Conservation (phyloP, 2,113 vertebrate species). For the Vimba vimba region DNA sequence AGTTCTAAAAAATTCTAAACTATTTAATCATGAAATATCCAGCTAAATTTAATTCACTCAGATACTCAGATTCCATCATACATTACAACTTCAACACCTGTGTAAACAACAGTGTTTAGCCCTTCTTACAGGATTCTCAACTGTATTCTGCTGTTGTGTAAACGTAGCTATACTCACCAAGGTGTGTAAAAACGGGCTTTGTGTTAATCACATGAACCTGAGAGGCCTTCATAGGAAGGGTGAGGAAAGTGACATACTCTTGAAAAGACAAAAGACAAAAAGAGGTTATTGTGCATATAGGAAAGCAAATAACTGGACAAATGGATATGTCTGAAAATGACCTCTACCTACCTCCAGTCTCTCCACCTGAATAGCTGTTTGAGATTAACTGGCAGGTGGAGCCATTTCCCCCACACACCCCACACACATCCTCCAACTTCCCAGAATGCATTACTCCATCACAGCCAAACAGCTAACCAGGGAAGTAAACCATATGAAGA, state of each 20-base stretch:
- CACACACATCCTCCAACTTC: constrained; percentile 81
- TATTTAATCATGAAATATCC: not conserved
- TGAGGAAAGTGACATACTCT: constrained; percentile 91
- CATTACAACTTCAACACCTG: not conserved
- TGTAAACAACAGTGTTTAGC: not conserved
- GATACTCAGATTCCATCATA: not conserved
- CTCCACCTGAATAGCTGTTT: constrained; percentile 81
- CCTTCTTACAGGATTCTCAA: not conserved
- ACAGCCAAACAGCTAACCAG: constrained; percentile 86
- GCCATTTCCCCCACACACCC: constrained; percentile 87
- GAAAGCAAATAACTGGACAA: not conserved
- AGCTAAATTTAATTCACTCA: not conserved
- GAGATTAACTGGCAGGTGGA: constrained; percentile 78
- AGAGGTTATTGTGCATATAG: not conserved
- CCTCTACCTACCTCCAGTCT: constrained; percentile 77
- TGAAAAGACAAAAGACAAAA: constrained; percentile 49
- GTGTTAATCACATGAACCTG: constrained; percentile 79
- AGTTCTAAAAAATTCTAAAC: not conserved
- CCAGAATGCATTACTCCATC: constrained; percentile 86
- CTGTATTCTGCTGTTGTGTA: not conserved
- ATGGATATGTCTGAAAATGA: not conserved
- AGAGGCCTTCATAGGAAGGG: constrained; percentile 80
- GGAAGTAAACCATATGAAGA: not conserved
- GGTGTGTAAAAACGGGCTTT: constrained; percentile 90
- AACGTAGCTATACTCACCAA: constrained; percentile 80